Conservation (phyloP, 2,888 invertebrate species). For the Melinaea menophilus region DNA sequence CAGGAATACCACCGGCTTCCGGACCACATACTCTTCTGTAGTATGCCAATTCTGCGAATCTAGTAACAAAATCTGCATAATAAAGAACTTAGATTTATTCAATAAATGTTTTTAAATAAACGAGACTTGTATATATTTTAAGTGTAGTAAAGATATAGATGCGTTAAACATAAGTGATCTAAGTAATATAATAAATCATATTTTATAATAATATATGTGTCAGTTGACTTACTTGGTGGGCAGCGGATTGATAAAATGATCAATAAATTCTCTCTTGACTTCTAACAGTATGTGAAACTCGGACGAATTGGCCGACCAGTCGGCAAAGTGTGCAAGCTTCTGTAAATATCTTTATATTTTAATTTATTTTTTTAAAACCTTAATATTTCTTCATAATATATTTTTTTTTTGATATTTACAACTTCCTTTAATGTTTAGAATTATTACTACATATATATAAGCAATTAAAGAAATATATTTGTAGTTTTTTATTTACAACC, state of each 20-base stretch:
- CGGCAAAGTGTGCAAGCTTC: slow-evolving; percentile 84
- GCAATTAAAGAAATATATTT: too few relatives aligned
- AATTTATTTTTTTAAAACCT: slow-evolving; percentile 24
- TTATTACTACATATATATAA: too few relatives aligned
- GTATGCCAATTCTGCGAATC: slow-evolving; percentile 67
- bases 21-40: slow-evolving; percentile 68
- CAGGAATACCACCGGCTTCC: slow-evolving; percentile 65
- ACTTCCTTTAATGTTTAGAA: too few relatives aligned
- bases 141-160: too few relatives aligned
- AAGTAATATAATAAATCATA: not conserved
- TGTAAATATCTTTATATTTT: slow-evolving; percentile 52
- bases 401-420: too few relatives aligned
- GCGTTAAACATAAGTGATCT: not conserved
- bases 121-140: too few relatives aligned
- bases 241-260: slow-evolving; percentile 81
- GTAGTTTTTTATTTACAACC: too few relatives aligned
- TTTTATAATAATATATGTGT: not conserved
- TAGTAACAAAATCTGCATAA: slow-evolving; percentile 30
- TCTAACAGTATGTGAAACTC: slow-evolving; percentile 85
- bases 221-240: slow-evolving; percentile 72
- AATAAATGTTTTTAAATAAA: not conserved
- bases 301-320: slow-evolving; percentile 85
- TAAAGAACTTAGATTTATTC: not conserved
- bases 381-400: too few relatives aligned
- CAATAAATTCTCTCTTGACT: slow-evolving; percentile 83